Percentiles rank a stretch among this genome's conserved stretches.
Evolutionary conservation across 2,113 vertebrate species (phyloP).

Genomic region (Dinomys branickii): DNA sequence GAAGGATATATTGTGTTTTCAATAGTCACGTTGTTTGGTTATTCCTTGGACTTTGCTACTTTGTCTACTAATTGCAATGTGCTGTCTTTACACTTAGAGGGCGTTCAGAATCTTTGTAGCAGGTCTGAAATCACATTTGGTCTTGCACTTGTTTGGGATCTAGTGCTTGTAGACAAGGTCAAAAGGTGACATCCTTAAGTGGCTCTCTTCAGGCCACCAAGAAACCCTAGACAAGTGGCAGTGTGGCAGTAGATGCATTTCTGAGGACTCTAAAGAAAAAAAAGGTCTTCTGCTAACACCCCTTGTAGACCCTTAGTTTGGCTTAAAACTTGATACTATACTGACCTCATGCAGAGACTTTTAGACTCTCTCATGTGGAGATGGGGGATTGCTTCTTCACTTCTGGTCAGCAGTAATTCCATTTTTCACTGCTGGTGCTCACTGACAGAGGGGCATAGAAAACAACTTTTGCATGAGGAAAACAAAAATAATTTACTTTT

Average conservation of each 20-base stretch:
- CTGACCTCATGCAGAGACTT: background rate
- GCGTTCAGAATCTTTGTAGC: background rate
- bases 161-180: constrained; percentile 35
- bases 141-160: background rate
- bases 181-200: constrained; percentile 42
- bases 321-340: background rate
- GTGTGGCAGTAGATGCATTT: background rate
- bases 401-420: background rate
- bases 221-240: background rate
- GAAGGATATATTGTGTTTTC: background rate
- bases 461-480: background rate
- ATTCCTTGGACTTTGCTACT: constrained; percentile 11
- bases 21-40: background rate
- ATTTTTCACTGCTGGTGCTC: background rate
- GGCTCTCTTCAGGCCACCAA: background rate
- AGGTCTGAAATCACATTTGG: background rate
- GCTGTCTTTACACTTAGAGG: background rate
- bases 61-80: background rate
- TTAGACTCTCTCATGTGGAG: background rate
- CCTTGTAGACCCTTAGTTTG: background rate
- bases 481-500: background rate
- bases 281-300: background rate
- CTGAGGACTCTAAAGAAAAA: background rate
- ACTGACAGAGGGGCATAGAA: background rate
- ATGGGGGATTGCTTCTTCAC: background rate